Evolutionary conservation across 2,888 invertebrate species (phyloP), one percentile per base, ranked within the genome.

Genomic region (Tromatobia lineatoria): DNA sequence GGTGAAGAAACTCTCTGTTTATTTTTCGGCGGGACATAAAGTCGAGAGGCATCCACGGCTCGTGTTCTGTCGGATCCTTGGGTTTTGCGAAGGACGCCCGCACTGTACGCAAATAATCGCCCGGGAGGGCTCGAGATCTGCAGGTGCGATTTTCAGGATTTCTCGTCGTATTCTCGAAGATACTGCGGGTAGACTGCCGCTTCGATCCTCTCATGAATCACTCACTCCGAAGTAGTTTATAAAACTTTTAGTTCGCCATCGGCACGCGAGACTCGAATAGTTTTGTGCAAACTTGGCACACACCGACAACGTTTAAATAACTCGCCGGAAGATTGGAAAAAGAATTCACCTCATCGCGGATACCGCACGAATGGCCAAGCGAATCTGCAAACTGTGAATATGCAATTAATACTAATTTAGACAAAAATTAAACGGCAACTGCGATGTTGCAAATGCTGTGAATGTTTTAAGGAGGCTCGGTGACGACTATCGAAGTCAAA

Each of bases 81-180:
- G 25, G 15, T 42, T 15, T 61, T 29, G 25, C 74, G 74, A 74
- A 61, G 74, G 61, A 74, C 74, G 61, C 74, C 47, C 74, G 61
- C 74, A 74, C 61, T 34, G 29, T 45, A 25, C 73, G 25, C 25
- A 29, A 59, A 73, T 73, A 59, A 59, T 59, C 73, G 59, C 50
- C 29, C 74, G 34, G 25, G 61, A 74, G 61, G 74, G 59, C n/a
- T 34, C 47, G 57, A 74, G 74, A 61, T 74, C 61, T 47, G 74
- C 74, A 74, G 74, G 74, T 74, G 74, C 74, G 74, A 74, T 74
- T 74, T 74, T 74, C 47, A 61, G 59, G 74, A 74, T 74, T 74
- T 45, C 57, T 45, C 73, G 45, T 73, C 20, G 38, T 23, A 23
- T 54, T 59, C 38, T 18, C 34, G 47, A 25, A 2, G 54, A 70